Evolutionary conservation across 2,888 invertebrate species (phyloP).

Genomic region (Leistus spinibarbis): DNA sequence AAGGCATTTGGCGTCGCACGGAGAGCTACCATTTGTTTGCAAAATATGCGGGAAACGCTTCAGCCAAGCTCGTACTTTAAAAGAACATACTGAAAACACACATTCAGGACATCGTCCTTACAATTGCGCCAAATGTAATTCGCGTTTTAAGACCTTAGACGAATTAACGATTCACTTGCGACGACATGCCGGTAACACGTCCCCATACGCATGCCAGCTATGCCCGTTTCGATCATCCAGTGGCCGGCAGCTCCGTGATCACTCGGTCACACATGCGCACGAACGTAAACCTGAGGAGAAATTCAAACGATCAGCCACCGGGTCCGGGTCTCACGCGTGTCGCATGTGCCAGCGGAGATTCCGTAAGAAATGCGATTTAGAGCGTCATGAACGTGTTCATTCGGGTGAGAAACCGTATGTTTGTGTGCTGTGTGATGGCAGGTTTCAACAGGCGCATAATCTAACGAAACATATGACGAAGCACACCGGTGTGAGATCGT

Average conservation of each 20-base stretch:
- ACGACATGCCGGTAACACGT: conserved; percentile 21
- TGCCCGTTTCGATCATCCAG: conserved; percentile 18
- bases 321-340: conserved; percentile 17
- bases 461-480: conserved; percentile 55
- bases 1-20: conserved; percentile 24
- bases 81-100: conserved; percentile 14
- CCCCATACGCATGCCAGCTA: conserved; percentile 6
- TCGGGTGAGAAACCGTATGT: conserved; percentile 55
- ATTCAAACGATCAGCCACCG: conserved; percentile 15
- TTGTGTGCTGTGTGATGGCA: conserved; percentile 48
- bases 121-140: conserved; percentile 10
- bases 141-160: conserved; percentile 12
- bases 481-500: conserved; percentile 52
- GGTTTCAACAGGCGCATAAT: conserved; percentile 52
- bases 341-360: conserved; percentile 50
- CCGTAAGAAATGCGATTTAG: conserved; percentile 53
- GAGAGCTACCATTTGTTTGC: conserved; percentile 18
- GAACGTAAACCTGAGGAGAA: conserved; percentile 1
- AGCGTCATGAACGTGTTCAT: conserved; percentile 54
- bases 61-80: conserved; percentile 13
- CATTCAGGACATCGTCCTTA: conserved; percentile 26
- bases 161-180: conserved; percentile 26
- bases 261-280: conserved; percentile 2
- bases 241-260: conserved; percentile 8
- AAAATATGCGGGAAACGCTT: conserved; percentile 29